A percentile compares a stretch with the other conserved stretches of the same genome.
These are phyloP conservation scores for Podarcis lilfordi DNA, from an alignment of 2,797 vertebrate genomes.

Conservation along the genomic window DNA sequence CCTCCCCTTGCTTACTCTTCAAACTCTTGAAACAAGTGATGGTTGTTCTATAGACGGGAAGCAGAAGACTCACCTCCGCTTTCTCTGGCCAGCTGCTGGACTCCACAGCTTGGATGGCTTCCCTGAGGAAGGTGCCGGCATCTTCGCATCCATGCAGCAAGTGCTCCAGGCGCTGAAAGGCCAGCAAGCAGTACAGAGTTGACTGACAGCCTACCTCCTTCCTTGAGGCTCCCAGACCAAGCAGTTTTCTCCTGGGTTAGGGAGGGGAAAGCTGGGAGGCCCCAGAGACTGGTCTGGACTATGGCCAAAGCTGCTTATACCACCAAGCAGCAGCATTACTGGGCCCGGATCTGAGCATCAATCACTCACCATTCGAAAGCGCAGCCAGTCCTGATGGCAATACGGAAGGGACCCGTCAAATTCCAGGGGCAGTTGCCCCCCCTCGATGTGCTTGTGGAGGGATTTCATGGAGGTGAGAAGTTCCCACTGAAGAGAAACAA, in stretches of 20 bases:
- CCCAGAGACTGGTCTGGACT: not conserved
- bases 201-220: not conserved
- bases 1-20: not conserved
- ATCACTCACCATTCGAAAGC: conserved; percentile 87
- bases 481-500: conserved; percentile 81
- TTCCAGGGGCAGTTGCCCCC: conserved; percentile 83
- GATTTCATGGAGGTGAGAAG: conserved; percentile 85
- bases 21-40: not conserved
- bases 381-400: conserved; percentile 88
- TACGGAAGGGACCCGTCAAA: conserved; percentile 87
- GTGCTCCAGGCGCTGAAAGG: conserved; percentile 86
- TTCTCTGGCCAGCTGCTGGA: conserved; percentile 76
- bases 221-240: not conserved
- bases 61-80: conserved; percentile 78
- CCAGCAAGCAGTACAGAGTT: conserved; percentile 28
- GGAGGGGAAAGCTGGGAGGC: not conserved
- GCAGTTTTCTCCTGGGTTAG: not conserved
- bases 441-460: conserved; percentile 86
- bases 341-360: too few relatives aligned
- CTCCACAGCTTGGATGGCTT: conserved; percentile 81
- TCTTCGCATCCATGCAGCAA: conserved; percentile 83
- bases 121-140: conserved; percentile 83
- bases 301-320: not conserved
- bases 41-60: not conserved
- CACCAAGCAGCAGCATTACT: too few relatives aligned